phyloP scores from a whole-genome alignment of 2,888 invertebrate genomes.

The Agonopterix alstromeriana region DNA sequence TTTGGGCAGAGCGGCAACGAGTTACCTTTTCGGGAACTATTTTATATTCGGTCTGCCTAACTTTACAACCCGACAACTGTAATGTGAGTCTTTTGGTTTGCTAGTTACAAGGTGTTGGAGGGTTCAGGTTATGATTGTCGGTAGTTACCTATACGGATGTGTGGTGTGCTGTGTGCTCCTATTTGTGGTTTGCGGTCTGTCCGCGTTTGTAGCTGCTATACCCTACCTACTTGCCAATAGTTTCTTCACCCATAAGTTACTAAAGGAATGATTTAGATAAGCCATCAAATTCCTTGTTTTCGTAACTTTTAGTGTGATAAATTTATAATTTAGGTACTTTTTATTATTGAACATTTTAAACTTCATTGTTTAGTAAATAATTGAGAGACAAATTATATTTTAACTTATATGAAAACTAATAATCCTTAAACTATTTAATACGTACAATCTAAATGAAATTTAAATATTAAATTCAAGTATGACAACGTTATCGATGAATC shows the following conservation, averaged over 20 bases:
- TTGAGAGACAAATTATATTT: too few species aligned
- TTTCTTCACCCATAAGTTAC: too few species aligned
- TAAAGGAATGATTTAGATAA: too few species aligned
- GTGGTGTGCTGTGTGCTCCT: neutral
- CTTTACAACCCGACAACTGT: neutral
- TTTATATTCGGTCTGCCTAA: conserved; percentile 22
- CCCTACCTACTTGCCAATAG: neutral
- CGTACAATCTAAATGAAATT: too few species aligned
- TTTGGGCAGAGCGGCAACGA: conserved; percentile 19
- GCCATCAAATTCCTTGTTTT: too few species aligned
- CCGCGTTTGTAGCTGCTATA: neutral
- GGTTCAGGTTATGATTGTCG: neutral
- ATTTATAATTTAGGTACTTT: too few species aligned
- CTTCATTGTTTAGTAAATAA: too few species aligned
- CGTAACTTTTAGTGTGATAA: too few species aligned
- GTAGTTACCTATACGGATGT: neutral
- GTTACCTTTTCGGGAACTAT: conserved; percentile 19
- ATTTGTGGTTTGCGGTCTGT: neutral
- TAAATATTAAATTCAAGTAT: too few species aligned
- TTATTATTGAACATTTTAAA: too few species aligned
- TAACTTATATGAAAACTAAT: too few species aligned
- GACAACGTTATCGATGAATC: neutral
- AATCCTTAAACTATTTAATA: too few species aligned
- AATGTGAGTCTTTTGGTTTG: neutral
- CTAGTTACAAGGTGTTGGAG: neutral